Conservation (phyloP, 1,140 invertebrate genomes). For the Micrasema minimum region DNA sequence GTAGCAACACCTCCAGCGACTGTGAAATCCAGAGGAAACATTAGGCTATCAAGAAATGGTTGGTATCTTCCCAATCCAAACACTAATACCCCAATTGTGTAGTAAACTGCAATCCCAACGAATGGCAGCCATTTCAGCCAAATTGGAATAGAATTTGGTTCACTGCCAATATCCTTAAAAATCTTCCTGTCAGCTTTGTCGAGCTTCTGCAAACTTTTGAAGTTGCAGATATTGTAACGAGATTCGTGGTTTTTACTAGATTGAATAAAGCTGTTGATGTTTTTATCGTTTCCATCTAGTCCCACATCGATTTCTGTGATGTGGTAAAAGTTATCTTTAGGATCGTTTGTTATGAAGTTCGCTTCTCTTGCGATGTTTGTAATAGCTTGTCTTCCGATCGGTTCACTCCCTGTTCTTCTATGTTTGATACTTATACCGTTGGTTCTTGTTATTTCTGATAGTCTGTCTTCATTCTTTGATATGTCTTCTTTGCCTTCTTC, state of each 20-base stretch:
- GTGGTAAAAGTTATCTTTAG: constrained; percentile 49
- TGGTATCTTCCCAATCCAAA: constrained; percentile 71
- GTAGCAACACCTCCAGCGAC: constrained; percentile 73
- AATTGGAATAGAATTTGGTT: constrained; percentile 53
- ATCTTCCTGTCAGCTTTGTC: constrained; percentile 46
- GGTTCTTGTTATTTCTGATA: constrained; percentile 38
- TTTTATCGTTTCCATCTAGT: constrained; percentile 5
- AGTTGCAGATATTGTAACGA: constrained; percentile 45
- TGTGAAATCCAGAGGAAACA: constrained; percentile 78
- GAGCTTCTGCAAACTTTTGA: constrained; percentile 47
- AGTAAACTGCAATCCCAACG: constrained; percentile 66
- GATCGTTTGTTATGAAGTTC: constrained; percentile 29
- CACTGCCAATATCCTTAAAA: constrained; percentile 46
- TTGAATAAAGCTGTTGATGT: constrained; percentile 4
- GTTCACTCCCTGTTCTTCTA: constrained; percentile 49
- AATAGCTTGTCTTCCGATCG: constrained; percentile 49
- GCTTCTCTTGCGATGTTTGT: constrained; percentile 48
- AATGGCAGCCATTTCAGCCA: constrained; percentile 64
- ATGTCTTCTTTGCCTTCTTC: constrained; percentile 24
- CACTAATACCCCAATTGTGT: constrained; percentile 68
- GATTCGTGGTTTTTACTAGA: constrained; percentile 14
- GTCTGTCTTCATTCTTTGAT: constrained; percentile 47
- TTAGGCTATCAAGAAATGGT: constrained; percentile 67
- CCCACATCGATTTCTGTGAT: constrained; percentile 39
- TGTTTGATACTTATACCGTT: constrained; percentile 40